A percentile compares a stretch with the other conserved stretches of the same genome.
These are phyloP conservation scores for Biston betularia DNA, from an alignment of 2,888 invertebrate genomes.

Conservation along the genomic window DNA sequence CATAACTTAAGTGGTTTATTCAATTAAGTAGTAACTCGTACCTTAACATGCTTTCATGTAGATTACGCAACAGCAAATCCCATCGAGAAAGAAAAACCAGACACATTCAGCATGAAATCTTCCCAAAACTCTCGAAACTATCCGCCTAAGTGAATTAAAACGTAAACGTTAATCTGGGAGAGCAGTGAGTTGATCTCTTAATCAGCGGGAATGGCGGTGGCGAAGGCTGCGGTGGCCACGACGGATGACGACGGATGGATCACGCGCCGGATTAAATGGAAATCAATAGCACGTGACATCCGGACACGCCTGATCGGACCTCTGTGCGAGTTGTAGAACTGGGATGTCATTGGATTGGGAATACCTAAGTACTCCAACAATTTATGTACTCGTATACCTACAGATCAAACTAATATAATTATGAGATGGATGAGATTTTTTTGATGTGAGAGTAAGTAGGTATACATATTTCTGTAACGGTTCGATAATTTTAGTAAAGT, in stretches of 20 bases:
- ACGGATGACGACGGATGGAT: constrained; percentile 62
- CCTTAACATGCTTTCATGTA: no score
- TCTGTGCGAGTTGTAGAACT: constrained; percentile 5
- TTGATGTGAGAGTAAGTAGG: no score
- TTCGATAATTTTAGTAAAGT: no score
- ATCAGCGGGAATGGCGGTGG: constrained; percentile 72
- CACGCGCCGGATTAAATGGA: constrained; percentile 85
- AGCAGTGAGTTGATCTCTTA: constrained; percentile 60
- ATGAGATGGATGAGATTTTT: no score
- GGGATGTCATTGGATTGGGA: constrained; percentile 8
- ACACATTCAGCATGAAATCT: neutral
- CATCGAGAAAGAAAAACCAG: neutral
- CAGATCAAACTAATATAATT: neutral
- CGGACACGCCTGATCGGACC: constrained; percentile 27
- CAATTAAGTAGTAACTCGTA: no score
- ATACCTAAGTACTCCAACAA: neutral
- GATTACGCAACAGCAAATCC: no score
- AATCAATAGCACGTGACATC: constrained; percentile 73
- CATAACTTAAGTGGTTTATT: no score
- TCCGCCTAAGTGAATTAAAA: constrained; percentile 36
- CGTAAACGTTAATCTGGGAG: constrained; percentile 31
- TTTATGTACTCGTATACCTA: neutral
- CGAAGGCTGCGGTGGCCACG: constrained; percentile 60
- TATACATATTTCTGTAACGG: no score
- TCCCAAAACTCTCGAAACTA: constrained; percentile 24